A percentile compares a stretch with the other conserved stretches of the same genome.
These are phyloP conservation scores for Macroglossus sobrinus DNA, from an alignment of 2,113 vertebrate species.

Conservation along the genomic window DNA sequence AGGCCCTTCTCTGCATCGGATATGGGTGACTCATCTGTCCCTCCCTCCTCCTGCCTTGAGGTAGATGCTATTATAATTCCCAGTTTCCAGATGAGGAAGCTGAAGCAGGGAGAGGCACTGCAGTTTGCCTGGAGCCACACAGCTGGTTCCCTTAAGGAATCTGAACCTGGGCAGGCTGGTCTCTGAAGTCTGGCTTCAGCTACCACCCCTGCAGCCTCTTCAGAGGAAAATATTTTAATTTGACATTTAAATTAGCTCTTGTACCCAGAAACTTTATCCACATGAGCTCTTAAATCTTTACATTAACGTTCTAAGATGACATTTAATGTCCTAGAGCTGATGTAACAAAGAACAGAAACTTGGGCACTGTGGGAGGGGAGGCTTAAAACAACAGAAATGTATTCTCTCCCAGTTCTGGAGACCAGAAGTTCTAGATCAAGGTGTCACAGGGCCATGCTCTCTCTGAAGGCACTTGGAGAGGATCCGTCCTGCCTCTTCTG, in stretches of 20 bases:
- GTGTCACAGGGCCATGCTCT: not conserved
- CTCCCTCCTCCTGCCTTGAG: not conserved
- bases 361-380: not conserved
- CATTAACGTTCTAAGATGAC: too few species aligned
- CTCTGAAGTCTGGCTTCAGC: not conserved
- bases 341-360: not conserved
- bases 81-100: not conserved
- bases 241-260: not conserved
- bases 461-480: not conserved
- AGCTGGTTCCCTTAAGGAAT: not conserved
- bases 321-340: not conserved
- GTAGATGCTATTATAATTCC: too few species aligned
- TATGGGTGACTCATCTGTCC: rapidly evolving
- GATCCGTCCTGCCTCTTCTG: not conserved
- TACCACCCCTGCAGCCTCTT: rapidly evolving
- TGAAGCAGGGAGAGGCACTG: not conserved
- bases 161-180: rapidly evolving
- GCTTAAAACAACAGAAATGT: not conserved
- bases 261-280: not conserved
- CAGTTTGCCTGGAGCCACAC: not conserved
- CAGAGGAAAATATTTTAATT: not conserved
- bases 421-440: too few species aligned
- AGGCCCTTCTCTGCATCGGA: not conserved
- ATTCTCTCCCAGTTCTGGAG: not conserved
- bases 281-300: not conserved